phyloP scores from a whole-genome alignment of 2,888 invertebrate genomes.

The Carcina quercana region DNA sequence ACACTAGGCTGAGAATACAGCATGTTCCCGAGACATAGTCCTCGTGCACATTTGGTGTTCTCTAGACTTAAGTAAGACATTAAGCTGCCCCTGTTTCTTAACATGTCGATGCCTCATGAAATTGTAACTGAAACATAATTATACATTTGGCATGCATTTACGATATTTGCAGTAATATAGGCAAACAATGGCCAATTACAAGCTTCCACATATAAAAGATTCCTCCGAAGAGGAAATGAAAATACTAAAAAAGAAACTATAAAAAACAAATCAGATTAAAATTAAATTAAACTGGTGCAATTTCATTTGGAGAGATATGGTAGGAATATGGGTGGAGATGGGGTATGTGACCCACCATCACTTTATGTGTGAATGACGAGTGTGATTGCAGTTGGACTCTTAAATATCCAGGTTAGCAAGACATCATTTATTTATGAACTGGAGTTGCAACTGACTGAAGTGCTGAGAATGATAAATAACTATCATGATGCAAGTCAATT shows the following conservation, averaged over 20 bases:
- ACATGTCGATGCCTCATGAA: slow-evolving; percentile 41
- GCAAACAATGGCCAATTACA: no score
- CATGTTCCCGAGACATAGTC: slow-evolving; percentile 45
- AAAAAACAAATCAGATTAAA: slow-evolving; percentile 1
- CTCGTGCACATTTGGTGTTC: slow-evolving; percentile 59
- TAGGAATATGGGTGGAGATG: slow-evolving; percentile 47
- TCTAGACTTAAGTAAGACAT: slow-evolving; percentile 59
- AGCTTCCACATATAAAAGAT: no score
- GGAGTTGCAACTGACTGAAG: no score
- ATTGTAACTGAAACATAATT: slow-evolving; percentile 43
- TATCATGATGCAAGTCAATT: no score
- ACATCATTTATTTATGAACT: no score
- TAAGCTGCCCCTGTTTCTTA: slow-evolving; percentile 51
- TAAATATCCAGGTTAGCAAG: no score
- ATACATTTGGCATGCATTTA: no score
- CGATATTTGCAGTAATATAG: no score
- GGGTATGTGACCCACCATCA: slow-evolving; percentile 45
- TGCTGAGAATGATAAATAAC: no score
- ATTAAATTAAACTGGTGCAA: slow-evolving; percentile 34
- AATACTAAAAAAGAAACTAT: slow-evolving; percentile 7
- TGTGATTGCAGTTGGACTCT: no score
- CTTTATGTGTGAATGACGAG: slow-evolving; percentile 21
- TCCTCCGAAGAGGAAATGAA: no score
- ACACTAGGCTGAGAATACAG: slow-evolving; percentile 51
- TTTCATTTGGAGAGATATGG: slow-evolving; percentile 48